Evolutionary conservation across 2,113 vertebrate species (phyloP), one percentile per base, ranked within the genome.

Genomic region (Rhinopomastus cyanomelas): DNA sequence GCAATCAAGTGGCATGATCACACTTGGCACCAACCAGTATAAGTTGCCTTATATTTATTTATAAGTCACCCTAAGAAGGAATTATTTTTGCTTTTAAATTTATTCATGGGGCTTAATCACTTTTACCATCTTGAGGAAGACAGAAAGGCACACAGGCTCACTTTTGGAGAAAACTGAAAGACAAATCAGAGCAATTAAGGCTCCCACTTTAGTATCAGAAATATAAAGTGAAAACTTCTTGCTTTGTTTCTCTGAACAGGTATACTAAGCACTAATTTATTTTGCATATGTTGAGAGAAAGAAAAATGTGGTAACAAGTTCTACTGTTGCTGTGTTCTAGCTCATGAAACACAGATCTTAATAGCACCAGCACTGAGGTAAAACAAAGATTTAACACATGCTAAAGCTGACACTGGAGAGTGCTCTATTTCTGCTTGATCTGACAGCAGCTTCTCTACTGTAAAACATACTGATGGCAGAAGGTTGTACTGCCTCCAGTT

Each of bases 31-130:
- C 88, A 91, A 89, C 32, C n/a, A n/a, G n/a, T n/a, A n/a, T n/a
- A n/a, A 92, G 78, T 76, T 96, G 87, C 69, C 89, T 97, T 71
- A 88, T 97, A 96, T 96, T 97, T 97, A 97, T 97, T 97, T 97
- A 97, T 95, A 96, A 95, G 80, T 96, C 90, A 97, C 84, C 60
- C 53, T 92, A 67, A 96, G 84, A 89, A 96, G 92, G 95, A 94
- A 97, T 85, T 96, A 96, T 95, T 97, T n/a, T 96, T 96, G 74
- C 83, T 96, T 96, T 94, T 16, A 87, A 95, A 97, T 95, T 81
- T 93, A 95, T 96, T 96, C 91, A 89, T 21, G 34, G 69, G 42
- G 52, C 39, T 94, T 66, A 89, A 87, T 90, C 92, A 95, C 85
- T 74, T 91, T 96, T 88, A 49, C 62, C 21, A 89, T 85, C 52